These are phyloP conservation scores for Bufo bufo DNA, from an alignment of 2,113 vertebrate genomes.

Conservation along the genomic window DNA sequence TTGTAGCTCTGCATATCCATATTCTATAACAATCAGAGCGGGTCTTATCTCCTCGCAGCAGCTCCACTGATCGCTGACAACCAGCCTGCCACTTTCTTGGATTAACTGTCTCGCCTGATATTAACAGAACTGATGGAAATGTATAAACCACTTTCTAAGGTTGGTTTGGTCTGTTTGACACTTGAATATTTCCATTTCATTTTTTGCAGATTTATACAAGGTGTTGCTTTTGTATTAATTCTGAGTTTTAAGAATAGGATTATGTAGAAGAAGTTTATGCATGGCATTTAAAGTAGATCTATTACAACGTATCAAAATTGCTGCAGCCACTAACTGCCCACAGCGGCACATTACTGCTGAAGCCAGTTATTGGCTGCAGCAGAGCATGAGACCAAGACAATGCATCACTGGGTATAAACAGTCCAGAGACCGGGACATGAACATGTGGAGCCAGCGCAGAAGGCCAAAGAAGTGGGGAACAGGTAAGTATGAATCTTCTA, in stretches of 20 bases:
- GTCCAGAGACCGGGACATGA: no score
- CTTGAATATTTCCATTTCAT: slow-evolving; percentile 35
- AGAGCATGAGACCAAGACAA: no score
- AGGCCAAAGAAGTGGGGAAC: no score
- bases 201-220: slow-evolving; percentile 22
- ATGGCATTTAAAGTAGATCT: not conserved
- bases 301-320: not conserved
- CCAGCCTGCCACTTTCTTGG: slow-evolving; percentile 24
- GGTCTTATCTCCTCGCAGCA: slow-evolving; percentile 48
- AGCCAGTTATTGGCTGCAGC: no score
- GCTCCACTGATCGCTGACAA: slow-evolving; percentile 25
- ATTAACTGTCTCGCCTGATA: slow-evolving; percentile 41
- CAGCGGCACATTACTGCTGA: no score
- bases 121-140: slow-evolving; percentile 44
- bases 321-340: no score
- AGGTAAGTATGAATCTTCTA: no score
- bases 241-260: slow-evolving; percentile 8
- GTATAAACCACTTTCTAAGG: slow-evolving; percentile 23
- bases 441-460: no score
- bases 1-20: slow-evolving; percentile 17
- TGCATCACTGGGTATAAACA: no score
- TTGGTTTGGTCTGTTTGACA: slow-evolving; percentile 48
- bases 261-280: not conserved
- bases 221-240: slow-evolving; percentile 26
- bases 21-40: slow-evolving; percentile 40